Evolutionary conservation across 2,888 invertebrate species (phyloP).

Genomic region (Itoplectis maculator): DNA sequence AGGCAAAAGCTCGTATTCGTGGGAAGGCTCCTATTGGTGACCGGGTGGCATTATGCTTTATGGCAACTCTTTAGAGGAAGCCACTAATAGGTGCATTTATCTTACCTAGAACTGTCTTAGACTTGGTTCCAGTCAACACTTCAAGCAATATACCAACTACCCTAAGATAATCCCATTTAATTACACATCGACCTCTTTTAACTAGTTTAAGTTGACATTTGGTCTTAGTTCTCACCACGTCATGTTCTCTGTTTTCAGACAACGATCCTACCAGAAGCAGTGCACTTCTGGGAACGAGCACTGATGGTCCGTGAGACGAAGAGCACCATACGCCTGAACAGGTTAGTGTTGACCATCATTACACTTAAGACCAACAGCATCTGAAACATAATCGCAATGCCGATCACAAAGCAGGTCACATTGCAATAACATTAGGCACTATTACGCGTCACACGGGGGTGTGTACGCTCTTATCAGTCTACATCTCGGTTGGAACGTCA

Average conservation of each 20-base stretch:
- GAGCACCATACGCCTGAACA: slow-evolving; percentile 94
- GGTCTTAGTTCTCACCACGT: slow-evolving; percentile 9
- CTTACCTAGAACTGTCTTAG: too few relatives aligned
- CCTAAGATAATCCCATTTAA: neutral
- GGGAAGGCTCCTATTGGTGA: too few relatives aligned
- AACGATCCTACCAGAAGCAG: slow-evolving; percentile 95
- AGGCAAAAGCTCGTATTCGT: too few relatives aligned
- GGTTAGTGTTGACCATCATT: slow-evolving; percentile 86
- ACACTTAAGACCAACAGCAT: neutral
- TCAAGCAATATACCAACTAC: neutral
- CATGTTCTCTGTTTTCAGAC: slow-evolving; percentile 87
- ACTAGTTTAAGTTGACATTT: neutral
- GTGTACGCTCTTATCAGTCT: slow-evolving; percentile 23
- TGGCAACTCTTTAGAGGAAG: too few relatives aligned
- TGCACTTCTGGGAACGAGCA: slow-evolving; percentile 97
- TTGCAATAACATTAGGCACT: neutral
- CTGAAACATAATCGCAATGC: neutral
- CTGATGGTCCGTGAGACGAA: slow-evolving; percentile 95
- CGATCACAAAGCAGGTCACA: neutral
- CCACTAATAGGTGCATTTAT: too few relatives aligned
- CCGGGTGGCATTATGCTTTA: too few relatives aligned
- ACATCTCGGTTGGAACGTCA: slow-evolving; percentile 23
- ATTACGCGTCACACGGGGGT: neutral
- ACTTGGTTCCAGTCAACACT: too few relatives aligned
- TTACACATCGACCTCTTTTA: neutral